Conservation (phyloP, 2,888 invertebrate species). For the Elmis aenea region DNA sequence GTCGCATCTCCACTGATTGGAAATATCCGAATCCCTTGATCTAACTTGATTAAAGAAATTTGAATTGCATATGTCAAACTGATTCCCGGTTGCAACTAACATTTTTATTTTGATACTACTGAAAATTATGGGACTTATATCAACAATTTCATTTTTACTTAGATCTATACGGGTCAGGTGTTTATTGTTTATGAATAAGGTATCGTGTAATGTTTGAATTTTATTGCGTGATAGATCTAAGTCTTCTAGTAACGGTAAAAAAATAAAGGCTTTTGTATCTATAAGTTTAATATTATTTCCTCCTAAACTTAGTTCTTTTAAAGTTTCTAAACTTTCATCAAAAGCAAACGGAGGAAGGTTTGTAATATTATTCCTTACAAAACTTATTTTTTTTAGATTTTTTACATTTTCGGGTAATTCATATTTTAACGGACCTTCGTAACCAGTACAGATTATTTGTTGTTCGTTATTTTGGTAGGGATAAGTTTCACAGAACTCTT, state of each 20-base stretch:
- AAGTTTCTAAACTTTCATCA: background rate
- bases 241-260: background rate
- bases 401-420: too few relatives aligned
- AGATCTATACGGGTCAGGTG: background rate
- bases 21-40: too few relatives aligned
- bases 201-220: background rate
- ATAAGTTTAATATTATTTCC: background rate
- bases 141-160: too few relatives aligned
- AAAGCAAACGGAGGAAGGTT: background rate
- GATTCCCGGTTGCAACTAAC: background rate
- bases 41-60: too few relatives aligned
- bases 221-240: slow-evolving; percentile 1
- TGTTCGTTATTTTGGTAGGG: too few relatives aligned
- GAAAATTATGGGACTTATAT: too few relatives aligned
- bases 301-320: background rate
- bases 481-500: too few relatives aligned
- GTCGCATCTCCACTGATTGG: too few relatives aligned
- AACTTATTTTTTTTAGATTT: background rate
- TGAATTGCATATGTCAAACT: too few relatives aligned
- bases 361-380: slow-evolving; percentile 1
- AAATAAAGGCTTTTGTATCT: background rate
- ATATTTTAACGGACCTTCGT: too few relatives aligned
- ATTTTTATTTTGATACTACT: too few relatives aligned
- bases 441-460: too few relatives aligned
- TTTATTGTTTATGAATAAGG: background rate